Evolutionary conservation across 1,140 invertebrate genomes (phyloP), one percentile per base, ranked within the genome.

Genomic region (Globodera rostochiensis): DNA sequence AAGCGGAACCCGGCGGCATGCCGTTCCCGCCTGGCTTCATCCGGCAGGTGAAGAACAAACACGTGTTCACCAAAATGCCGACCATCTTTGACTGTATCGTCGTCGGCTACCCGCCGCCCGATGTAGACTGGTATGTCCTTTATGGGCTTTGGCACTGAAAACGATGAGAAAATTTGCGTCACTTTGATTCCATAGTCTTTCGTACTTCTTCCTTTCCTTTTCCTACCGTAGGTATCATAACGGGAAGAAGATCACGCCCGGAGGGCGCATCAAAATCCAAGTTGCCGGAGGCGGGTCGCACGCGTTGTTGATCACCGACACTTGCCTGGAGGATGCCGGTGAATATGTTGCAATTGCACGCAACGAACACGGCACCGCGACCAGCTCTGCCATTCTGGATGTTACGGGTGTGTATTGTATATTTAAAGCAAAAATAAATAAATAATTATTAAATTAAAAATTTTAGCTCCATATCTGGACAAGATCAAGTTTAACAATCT

Each of bases 11-110:
- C 25, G 80, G 86, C 66, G 88, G 85, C 36, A 86, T 87, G 83
- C 87, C 88, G 67, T 88, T 88, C 87, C 88, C 88, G 46, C 88
- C 88, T 47, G 88, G 88, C 15, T 89, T 89, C 79, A 89, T 89
- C 49, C 84, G 88, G 67, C 88, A 89, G 79, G 77, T 89, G 9
- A 89, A 90, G 77, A 89, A 89, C 83, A 90, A 90, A 49, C 88
- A 89, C 75, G 88, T 89, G 67, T 89, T 89, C 81, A 84, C 88
- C 15, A 83, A 90, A 76, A 84, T 89, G 84, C 88, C 88, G 21
- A 87, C 89, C 2, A 90, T 89, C 73, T 89, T 89, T 80, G 88
- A 89, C 75, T 89, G 88, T 76, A 81, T 89, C 6, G 88, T 89
- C n/a, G 89, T 90, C 47, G 88, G 88, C 53, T 74, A 87, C 69